These are phyloP conservation scores for Vulpes vulpes DNA, from an alignment of 2,113 vertebrate genomes.

Conservation along the genomic window DNA sequence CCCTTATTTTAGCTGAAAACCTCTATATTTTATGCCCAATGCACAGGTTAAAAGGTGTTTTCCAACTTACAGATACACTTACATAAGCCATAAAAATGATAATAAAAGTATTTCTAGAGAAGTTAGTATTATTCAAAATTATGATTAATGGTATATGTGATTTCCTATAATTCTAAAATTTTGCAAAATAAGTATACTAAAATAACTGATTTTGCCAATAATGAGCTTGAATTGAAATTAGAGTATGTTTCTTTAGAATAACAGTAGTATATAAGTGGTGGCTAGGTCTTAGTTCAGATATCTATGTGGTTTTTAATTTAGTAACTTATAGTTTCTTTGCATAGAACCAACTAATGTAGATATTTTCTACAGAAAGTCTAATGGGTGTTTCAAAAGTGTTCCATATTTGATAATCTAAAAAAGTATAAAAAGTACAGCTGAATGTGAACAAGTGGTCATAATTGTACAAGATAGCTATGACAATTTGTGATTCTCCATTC, in stretches of 20 bases:
- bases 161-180: not conserved
- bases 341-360: not conserved
- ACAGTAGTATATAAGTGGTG: not conserved
- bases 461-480: not conserved
- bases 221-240: not conserved
- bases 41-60: not conserved
- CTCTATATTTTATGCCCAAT: not conserved
- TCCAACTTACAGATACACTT: not conserved
- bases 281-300: not conserved
- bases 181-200: not conserved
- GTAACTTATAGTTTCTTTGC: not conserved
- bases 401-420: not conserved
- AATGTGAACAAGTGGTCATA: not conserved
- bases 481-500: not conserved
- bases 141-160: not conserved
- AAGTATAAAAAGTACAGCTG: not conserved
- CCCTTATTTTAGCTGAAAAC: not conserved
- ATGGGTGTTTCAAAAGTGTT: not conserved
- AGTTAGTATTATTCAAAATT: not conserved
- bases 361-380: slow-evolving; percentile 49
- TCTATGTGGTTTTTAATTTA: not conserved
- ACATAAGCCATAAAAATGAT: not conserved
- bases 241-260: not conserved
- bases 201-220: not conserved
- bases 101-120: not conserved